A percentile compares a stretch with the other conserved stretches of the same genome.
These are phyloP conservation scores for Conchocele bisecta DNA, from an alignment of 2,888 invertebrate genomes.

Conservation along the genomic window DNA sequence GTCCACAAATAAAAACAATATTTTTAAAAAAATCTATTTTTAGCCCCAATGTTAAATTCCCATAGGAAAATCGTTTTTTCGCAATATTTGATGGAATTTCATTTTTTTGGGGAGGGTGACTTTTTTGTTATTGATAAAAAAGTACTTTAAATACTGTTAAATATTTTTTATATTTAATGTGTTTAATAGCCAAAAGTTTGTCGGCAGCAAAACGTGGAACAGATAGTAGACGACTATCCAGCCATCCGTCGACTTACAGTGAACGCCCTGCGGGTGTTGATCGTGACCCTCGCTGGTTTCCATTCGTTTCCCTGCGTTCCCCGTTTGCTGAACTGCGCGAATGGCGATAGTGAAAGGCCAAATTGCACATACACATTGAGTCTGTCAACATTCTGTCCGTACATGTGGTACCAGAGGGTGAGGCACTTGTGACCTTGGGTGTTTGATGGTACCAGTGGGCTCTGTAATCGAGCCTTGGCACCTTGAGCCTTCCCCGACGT, in stretches of 20 bases:
- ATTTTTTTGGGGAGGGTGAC: too few relatives aligned
- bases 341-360: conserved; percentile 56
- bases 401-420: conserved; percentile 78
- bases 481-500: conserved; percentile 60
- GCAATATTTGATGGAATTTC: too few relatives aligned
- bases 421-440: conserved; percentile 65
- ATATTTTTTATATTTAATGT: too few relatives aligned
- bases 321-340: conserved; percentile 66
- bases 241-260: conserved; percentile 71
- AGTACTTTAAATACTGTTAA: too few relatives aligned
- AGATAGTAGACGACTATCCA: too few relatives aligned
- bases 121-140: too few relatives aligned
- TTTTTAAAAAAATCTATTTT: too few relatives aligned
- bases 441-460: conserved; percentile 62
- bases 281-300: conserved; percentile 62
- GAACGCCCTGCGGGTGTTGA: conserved; percentile 56
- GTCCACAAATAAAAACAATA: too few relatives aligned
- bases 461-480: conserved; percentile 71
- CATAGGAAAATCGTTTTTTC: too few relatives aligned
- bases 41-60: too few relatives aligned
- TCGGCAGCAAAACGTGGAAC: too few relatives aligned
- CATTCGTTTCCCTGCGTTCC: conserved; percentile 76
- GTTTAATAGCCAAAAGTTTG: too few relatives aligned
- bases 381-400: conserved; percentile 66
- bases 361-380: conserved; percentile 69